A percentile compares a stretch with the other conserved stretches of the same genome.
These are phyloP conservation scores for Noctuana brunneofusca DNA, from an alignment of 2,888 invertebrate species.

Conservation along the genomic window DNA sequence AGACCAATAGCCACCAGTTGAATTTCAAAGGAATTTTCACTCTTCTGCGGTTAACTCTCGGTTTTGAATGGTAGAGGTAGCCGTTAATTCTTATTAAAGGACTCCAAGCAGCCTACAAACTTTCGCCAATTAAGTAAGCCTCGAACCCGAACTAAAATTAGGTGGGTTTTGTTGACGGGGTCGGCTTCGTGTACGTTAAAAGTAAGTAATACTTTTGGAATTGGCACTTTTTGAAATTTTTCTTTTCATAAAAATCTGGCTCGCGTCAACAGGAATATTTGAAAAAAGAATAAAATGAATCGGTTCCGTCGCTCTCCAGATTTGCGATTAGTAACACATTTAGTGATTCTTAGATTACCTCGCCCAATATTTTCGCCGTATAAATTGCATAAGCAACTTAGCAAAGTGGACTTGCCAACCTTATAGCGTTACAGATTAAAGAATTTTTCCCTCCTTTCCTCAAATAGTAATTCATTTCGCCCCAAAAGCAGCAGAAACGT, in stretches of 20 bases:
- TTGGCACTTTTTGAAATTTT: too few species aligned
- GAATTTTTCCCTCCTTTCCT: constrained; percentile 1
- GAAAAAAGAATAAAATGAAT: too few species aligned
- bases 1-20: neutral
- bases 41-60: neutral
- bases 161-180: too few species aligned
- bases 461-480: constrained; percentile 8
- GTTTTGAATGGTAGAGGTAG: neutral
- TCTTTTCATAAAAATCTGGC: too few species aligned
- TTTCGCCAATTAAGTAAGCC: neutral
- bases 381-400: neutral
- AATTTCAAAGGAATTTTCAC: neutral
- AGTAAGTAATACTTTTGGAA: too few species aligned
- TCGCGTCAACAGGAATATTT: too few species aligned
- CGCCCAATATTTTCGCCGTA: neutral
- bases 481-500: constrained; percentile 2
- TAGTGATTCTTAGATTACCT: too few species aligned
- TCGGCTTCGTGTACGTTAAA: too few species aligned
- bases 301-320: too few species aligned
- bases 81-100: neutral
- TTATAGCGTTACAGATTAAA: constrained; percentile 4
- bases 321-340: too few species aligned
- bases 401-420: neutral
- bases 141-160: neutral
- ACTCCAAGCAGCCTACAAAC: neutral